Percentiles rank a stretch among this genome's conserved stretches.
phyloP scores from a whole-genome alignment of 1,140 invertebrate genomes.

The Andrena cerasifolii region DNA sequence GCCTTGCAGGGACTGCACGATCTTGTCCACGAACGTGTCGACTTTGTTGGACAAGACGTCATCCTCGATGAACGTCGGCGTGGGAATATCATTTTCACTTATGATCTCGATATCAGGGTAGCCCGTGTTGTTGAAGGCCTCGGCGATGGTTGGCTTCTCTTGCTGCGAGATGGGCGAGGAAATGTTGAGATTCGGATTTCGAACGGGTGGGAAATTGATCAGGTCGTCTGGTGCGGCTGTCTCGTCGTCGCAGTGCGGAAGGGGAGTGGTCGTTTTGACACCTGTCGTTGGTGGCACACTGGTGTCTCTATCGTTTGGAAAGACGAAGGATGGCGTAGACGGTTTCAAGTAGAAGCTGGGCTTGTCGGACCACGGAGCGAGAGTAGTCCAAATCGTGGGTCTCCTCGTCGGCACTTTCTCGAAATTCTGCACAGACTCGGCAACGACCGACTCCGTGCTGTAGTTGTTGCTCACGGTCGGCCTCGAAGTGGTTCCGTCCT shows the following conservation, averaged over 20 bases:
- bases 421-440: not conserved
- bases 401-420: slow-evolving; percentile 49
- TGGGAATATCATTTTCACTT: slow-evolving; percentile 86
- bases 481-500: slow-evolving; percentile 71
- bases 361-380: slow-evolving; percentile 75
- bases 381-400: slow-evolving; percentile 73
- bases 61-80: slow-evolving; percentile 88
- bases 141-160: slow-evolving; percentile 80
- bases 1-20: slow-evolving; percentile 90
- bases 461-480: slow-evolving; percentile 42
- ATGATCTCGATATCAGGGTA: slow-evolving; percentile 79
- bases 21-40: slow-evolving; percentile 91
- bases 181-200: slow-evolving; percentile 90
- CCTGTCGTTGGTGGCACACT: not conserved
- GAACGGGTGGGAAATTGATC: slow-evolving; percentile 91
- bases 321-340: slow-evolving; percentile 44
- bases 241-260: slow-evolving; percentile 75
- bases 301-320: slow-evolving; percentile 58
- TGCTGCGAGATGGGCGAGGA: slow-evolving; percentile 81
- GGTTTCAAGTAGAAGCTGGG: slow-evolving; percentile 76
- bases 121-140: slow-evolving; percentile 84
- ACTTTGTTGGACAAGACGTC: slow-evolving; percentile 90
- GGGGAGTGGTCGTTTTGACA: slow-evolving; percentile 54
- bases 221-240: slow-evolving; percentile 86
- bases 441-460: slow-evolving; percentile 38